These are phyloP conservation scores for Pteronotus mesoamericanus DNA, from an alignment of 2,797 vertebrate species.

Conservation along the genomic window DNA sequence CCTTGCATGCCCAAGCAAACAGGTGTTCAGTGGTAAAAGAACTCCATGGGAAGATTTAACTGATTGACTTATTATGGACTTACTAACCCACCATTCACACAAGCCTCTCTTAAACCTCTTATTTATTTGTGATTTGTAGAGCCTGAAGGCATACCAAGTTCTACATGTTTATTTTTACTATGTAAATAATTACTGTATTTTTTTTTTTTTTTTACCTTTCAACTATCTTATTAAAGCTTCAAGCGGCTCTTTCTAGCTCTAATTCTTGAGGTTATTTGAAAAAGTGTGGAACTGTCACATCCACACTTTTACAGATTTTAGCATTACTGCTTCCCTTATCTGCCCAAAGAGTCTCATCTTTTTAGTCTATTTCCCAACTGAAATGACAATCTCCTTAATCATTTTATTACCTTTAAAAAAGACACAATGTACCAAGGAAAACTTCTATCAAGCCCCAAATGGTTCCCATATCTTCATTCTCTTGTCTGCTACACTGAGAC, in stretches of 20 bases:
- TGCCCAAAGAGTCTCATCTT: background rate
- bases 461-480: background rate
- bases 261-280: background rate
- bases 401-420: background rate
- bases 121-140: background rate
- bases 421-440: background rate
- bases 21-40: background rate
- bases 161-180: background rate
- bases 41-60: background rate
- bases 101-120: background rate
- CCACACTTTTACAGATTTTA: background rate
- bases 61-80: background rate
- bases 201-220: constrained; percentile 3
- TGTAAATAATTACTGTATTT: background rate
- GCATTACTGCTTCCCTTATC: background rate
- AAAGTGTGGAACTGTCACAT: background rate
- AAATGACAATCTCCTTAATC: background rate
- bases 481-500: background rate
- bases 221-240: constrained; percentile 8
- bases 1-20: background rate
- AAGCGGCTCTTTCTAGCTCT: background rate
- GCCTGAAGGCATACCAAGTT: background rate
- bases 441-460: background rate
- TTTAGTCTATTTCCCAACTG: background rate
- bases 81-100: background rate